Base-by-base conservation (phyloP, 2,113 vertebrate genomes). In the Pycnonotus jocosus region DNA sequence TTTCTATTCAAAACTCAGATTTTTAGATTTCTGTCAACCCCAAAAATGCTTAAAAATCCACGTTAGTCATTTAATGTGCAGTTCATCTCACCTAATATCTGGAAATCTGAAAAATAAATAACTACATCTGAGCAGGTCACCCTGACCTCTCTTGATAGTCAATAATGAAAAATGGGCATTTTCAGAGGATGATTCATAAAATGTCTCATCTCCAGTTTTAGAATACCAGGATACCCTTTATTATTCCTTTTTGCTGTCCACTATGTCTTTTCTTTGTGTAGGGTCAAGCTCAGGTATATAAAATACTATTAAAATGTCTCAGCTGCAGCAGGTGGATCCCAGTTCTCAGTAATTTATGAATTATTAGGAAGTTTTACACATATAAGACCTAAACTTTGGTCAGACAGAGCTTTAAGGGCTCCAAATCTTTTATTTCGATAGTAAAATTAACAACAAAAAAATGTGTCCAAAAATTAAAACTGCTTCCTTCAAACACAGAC, bases 51-150 rank as follows among this genome's bases (percentile, higher is more conserved):
- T 54, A 8, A 56, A 47, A 84, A 15, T 61, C 48, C n/a, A 11
- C 7, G 7, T 61, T 69, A 80, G 53, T 69, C 25, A 65, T 15
- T 7, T 44, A 68, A 31, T 23, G 8, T 25, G 19, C 0, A 1
- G 28, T 56, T 76, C 53, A 53, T 53, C 25, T 82, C 28, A 22
- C 22, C 22, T 87, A 57, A 80, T 85, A 79, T 60, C 40, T 74
- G 40, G 51, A 93, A 94, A 93, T 16, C 12, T 88, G 5, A 88
- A 85, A 80, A 30, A 45, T 53, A 79, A 90, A 69, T 68, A 69
- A 28, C 28, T 74, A 20, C 58, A 40, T 57, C n/a, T 80, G 53
- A 76, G 15, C 24, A 35, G 70, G 61, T 82, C 54, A 82, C 11
- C 37, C 12, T 77, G 65, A 58, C 6, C n/a, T 91, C 15, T 47